Conservation (phyloP, 2,113 vertebrate species). For the Clinocottus analis region DNA sequence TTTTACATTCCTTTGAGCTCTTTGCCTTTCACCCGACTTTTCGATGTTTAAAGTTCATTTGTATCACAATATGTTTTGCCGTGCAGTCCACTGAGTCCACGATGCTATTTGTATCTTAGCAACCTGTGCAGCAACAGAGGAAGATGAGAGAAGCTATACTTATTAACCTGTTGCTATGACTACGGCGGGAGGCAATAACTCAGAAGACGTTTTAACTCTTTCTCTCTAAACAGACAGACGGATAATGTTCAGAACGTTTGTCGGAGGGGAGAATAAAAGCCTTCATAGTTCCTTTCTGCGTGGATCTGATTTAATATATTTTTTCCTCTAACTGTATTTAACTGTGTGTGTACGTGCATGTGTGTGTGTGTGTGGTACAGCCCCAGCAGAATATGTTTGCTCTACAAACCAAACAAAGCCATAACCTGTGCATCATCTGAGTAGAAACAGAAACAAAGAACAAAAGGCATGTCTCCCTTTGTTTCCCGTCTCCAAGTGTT, state of each 20-base stretch:
- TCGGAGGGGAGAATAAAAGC: constrained; percentile 61
- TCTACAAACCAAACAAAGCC: constrained; percentile 56
- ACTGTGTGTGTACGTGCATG: constrained; percentile 6
- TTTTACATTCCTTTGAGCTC: constrained; percentile 32
- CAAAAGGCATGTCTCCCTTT: constrained; percentile 39
- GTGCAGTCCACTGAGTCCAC: constrained; percentile 63
- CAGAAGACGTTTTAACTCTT: constrained; percentile 80
- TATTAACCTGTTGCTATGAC: constrained; percentile 89
- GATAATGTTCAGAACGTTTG: constrained; percentile 62
- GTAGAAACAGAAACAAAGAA: constrained; percentile 51
- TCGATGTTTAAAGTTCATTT: constrained; percentile 68
- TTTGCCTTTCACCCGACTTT: constrained; percentile 45
- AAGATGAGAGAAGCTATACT: constrained; percentile 81
- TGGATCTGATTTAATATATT: constrained; percentile 40
- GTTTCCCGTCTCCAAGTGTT: constrained; percentile 21
- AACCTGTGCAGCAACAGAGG: constrained; percentile 81
- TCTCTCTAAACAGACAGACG: constrained; percentile 55
- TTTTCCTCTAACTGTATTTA: constrained; percentile 25
- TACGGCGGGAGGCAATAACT: constrained; percentile 81
- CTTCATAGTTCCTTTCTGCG: constrained; percentile 32
- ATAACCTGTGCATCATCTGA: constrained; percentile 37
- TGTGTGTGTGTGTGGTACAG: constrained; percentile 20
- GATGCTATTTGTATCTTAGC: constrained; percentile 83
- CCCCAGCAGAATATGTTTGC: constrained; percentile 41
- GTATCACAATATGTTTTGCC: constrained; percentile 76